These are phyloP conservation scores for Hippasteria phrygiana DNA, from an alignment of 53 echinoderm and acorn worm genomes.

Conservation along the genomic window DNA sequence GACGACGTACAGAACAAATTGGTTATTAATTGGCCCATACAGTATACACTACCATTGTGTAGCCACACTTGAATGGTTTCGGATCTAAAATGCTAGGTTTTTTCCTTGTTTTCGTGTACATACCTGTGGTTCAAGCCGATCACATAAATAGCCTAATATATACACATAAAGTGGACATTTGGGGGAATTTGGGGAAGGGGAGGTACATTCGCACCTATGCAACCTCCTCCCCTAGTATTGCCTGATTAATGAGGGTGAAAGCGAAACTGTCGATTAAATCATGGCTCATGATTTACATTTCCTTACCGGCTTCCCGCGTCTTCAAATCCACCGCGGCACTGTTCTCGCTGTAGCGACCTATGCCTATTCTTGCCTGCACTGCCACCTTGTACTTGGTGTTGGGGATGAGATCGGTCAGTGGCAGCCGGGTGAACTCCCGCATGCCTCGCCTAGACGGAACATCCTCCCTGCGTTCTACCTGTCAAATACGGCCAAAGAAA, in stretches of 20 bases:
- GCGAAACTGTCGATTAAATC: no score
- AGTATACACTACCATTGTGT: no score
- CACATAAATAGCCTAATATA: no score
- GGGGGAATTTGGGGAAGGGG: no score
- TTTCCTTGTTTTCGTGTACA: no score
- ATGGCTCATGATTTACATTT: neutral
- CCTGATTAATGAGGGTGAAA: neutral
- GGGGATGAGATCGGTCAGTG: neutral
- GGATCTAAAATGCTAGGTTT: no score
- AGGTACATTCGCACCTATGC: no score
- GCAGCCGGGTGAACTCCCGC: neutral
- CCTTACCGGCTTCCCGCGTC: conserved; percentile 36
- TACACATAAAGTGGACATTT: no score
- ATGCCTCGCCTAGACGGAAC: neutral
- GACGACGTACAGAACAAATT: neutral
- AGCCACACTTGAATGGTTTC: no score
- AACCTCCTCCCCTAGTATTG: neutral
- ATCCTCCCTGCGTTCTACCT: neutral
- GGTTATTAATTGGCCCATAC: neutral
- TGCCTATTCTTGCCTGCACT: conserved; percentile 21
- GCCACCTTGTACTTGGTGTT: conserved; percentile 16
- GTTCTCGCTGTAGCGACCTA: neutral
- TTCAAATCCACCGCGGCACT: neutral
- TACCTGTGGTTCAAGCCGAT: no score
- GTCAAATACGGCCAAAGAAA: neutral